Conservation (phyloP, 1,140 invertebrate genomes). For the Bilobella aurantiaca region DNA sequence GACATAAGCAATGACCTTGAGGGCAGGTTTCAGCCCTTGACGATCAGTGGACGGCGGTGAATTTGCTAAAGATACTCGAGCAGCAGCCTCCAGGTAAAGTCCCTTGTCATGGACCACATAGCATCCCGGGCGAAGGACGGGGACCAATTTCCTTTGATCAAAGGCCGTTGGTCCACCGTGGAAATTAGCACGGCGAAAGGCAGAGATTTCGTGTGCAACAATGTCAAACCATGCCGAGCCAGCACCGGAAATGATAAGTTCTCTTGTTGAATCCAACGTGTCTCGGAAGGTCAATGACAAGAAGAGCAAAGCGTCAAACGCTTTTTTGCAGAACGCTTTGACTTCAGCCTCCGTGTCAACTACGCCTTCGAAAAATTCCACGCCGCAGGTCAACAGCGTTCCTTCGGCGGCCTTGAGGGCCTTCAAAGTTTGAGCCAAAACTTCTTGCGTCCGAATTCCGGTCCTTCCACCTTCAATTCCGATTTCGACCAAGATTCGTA, state of each 20-base stretch:
- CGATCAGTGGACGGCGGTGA: neutral
- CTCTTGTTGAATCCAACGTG: conserved; percentile 5
- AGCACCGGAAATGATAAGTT: conserved; percentile 23
- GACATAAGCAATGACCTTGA: conserved; percentile 30
- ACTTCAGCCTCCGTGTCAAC: conserved; percentile 8
- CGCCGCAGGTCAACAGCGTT: conserved; percentile 11
- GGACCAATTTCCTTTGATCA: neutral
- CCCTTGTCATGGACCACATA: conserved; percentile 26
- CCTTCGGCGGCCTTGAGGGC: conserved; percentile 13
- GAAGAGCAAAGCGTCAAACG: neutral
- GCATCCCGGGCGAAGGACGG: conserved; percentile 27
- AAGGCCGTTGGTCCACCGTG: neutral
- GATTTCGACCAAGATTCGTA: conserved; percentile 25
- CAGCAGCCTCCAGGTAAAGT: conserved; percentile 13
- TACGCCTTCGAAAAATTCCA: conserved; percentile 32
- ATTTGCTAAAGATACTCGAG: conserved; percentile 12
- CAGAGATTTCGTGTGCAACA: conserved; percentile 23
- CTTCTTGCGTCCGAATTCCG: conserved; percentile 20
- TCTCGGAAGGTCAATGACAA: neutral
- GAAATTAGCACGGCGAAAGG: no score
- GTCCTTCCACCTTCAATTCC: conserved; percentile 22
- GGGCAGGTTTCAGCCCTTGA: conserved; percentile 12
- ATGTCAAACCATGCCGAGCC: conserved; percentile 31
- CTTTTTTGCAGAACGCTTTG: conserved; percentile 9
- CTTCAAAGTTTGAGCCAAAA: conserved; percentile 3